A percentile compares a stretch with the other conserved stretches of the same genome.
These are phyloP conservation scores for Albula goreensis DNA, from an alignment of 2,113 vertebrate genomes.

Conservation along the genomic window DNA sequence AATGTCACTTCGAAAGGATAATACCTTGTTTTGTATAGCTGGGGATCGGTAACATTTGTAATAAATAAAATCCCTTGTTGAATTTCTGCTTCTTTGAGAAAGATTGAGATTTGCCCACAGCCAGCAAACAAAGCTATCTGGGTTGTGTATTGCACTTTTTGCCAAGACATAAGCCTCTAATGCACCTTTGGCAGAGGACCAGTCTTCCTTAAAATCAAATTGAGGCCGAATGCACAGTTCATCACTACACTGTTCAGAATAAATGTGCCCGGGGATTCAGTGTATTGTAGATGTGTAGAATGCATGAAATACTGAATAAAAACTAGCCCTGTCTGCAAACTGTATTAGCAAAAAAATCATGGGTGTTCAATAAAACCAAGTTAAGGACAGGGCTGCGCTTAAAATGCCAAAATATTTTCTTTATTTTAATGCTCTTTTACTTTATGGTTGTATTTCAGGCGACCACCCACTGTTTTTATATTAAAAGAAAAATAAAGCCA, in stretches of 20 bases:
- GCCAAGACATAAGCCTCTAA: slow-evolving; percentile 21
- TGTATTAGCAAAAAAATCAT: background rate
- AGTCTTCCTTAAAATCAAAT: slow-evolving; percentile 17
- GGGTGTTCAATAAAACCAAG: background rate
- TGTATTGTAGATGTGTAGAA: slow-evolving; percentile 13
- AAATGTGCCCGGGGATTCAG: background rate
- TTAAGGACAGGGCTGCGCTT: background rate
- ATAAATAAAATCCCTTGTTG: background rate
- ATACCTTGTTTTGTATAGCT: slow-evolving; percentile 8
- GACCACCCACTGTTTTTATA: background rate
- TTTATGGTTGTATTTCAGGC: background rate
- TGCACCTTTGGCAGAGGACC: slow-evolving; percentile 10
- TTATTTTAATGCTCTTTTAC: background rate
- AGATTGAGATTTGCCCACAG: slow-evolving; percentile 47
- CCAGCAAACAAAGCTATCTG: slow-evolving; percentile 56
- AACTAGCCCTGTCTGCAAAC: background rate
- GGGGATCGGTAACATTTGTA: slow-evolving; percentile 2
- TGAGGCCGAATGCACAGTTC: slow-evolving; percentile 12
- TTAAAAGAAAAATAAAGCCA: no score
- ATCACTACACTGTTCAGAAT: slow-evolving; percentile 10
- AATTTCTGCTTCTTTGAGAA: slow-evolving; percentile 31
- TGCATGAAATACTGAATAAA: background rate
- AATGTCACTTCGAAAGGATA: slow-evolving; percentile 10
- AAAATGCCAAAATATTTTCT: background rate
- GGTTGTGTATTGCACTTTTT: slow-evolving; percentile 21